Conservation (phyloP, 37 sponge, comb jelly and placozoan genomes). For the Mnemiopsis leidyi region DNA sequence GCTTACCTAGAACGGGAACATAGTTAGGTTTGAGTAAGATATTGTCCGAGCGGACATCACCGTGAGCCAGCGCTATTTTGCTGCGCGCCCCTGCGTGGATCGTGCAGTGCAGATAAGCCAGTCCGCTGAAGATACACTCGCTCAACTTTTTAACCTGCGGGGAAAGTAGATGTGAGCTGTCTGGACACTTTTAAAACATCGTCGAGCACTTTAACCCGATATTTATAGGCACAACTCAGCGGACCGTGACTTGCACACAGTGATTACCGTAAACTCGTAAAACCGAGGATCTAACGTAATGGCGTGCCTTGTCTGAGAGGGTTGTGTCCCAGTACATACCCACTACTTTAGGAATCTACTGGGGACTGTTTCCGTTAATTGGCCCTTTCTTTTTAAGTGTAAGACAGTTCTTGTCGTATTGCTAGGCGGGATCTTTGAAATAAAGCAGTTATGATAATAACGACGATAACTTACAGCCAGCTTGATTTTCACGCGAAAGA, state of each 20-base stretch:
- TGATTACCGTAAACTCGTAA: not conserved
- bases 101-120: constrained; percentile 35
- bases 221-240: no score
- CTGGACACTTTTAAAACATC: no score
- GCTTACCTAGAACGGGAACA: constrained; percentile 54
- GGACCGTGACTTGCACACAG: not conserved
- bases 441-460: not conserved
- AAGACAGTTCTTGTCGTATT: not conserved
- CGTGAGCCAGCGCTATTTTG: constrained; percentile 36
- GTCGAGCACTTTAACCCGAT: no score
- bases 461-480: not conserved
- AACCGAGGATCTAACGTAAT: not conserved
- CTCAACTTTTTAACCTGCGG: constrained; percentile 23
- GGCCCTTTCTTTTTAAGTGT: not conserved
- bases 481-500: not conserved
- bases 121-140: constrained; percentile 42
- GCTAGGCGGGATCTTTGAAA: not conserved
- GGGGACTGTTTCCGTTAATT: not conserved
- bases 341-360: no score
- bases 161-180: not conserved
- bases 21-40: constrained; percentile 55
- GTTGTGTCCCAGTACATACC: no score
- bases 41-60: not conserved
- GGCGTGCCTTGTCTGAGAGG: not conserved
- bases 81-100: constrained; percentile 17